Conservation (phyloP, 2,888 invertebrate species). For the Chymomyza fuscimana region DNA sequence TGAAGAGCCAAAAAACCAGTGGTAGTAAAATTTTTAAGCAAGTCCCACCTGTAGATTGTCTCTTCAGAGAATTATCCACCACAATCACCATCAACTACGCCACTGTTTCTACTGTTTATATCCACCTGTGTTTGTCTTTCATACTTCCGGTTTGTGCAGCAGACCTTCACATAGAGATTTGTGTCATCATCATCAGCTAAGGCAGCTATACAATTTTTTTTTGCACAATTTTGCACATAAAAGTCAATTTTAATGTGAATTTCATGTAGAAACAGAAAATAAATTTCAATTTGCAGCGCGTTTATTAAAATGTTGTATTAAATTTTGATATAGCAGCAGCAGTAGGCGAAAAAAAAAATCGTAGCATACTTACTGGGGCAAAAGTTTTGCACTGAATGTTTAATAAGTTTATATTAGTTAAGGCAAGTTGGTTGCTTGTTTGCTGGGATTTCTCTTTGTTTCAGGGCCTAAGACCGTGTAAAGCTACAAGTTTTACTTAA, state of each 20-base stretch:
- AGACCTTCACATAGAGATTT: neutral
- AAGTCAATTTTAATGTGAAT: slow-evolving; percentile 66
- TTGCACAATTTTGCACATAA: slow-evolving; percentile 33
- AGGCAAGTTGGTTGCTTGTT: slow-evolving; percentile 17
- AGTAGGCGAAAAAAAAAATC: neutral
- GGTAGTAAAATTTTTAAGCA: no score
- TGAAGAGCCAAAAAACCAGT: no score
- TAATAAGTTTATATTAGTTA: slow-evolving; percentile 52
- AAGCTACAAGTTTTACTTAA: neutral
- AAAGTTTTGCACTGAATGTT: slow-evolving; percentile 21
- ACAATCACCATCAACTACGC: no score
- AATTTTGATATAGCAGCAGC: neutral
- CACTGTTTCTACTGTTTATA: neutral
- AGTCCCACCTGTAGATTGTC: no score
- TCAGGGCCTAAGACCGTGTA: neutral
- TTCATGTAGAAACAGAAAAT: slow-evolving; percentile 55
- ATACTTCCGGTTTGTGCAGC: neutral
- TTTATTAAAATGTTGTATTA: slow-evolving; percentile 10
- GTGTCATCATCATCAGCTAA: neutral
- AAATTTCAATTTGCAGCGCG: slow-evolving; percentile 40
- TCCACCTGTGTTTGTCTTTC: neutral
- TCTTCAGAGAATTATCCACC: no score
- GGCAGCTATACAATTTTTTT: slow-evolving; percentile 4
- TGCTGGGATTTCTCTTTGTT: slow-evolving; percentile 13
- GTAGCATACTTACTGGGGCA: slow-evolving; percentile 4